phyloP scores from a whole-genome alignment of 2,797 vertebrate genomes.

The Neosalanx taihuensis region DNA sequence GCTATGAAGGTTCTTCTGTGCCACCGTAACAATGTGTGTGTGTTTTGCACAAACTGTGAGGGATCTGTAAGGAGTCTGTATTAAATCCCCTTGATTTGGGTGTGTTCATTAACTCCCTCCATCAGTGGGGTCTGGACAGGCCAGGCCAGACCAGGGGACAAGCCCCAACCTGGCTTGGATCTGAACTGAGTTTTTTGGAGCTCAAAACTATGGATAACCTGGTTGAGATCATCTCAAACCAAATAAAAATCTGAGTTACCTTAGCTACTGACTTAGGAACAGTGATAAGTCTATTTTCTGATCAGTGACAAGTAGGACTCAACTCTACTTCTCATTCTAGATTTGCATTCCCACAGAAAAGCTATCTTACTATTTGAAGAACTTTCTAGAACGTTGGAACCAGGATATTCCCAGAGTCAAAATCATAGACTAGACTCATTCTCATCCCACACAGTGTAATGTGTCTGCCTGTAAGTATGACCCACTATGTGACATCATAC shows the following conservation, averaged over 20 bases:
- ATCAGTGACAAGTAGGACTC: background rate
- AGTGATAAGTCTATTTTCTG: background rate
- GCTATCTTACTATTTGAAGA: slow-evolving; percentile 14
- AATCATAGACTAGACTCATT: slow-evolving; percentile 54
- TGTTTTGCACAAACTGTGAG: slow-evolving; percentile 7
- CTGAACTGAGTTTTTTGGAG: slow-evolving; percentile 33
- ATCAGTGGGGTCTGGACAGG: slow-evolving; percentile 25
- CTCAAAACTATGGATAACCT: slow-evolving; percentile 15
- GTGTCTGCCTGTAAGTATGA: slow-evolving; percentile 33
- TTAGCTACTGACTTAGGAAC: background rate
- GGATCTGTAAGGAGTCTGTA: slow-evolving; percentile 20
- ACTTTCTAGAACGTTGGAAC: background rate
- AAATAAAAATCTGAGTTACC: background rate
- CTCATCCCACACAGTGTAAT: slow-evolving; percentile 44
- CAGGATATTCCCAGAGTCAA: background rate
- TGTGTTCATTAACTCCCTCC: slow-evolving; percentile 40
- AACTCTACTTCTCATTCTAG: background rate
- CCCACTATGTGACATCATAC: slow-evolving; percentile 28
- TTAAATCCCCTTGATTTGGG: slow-evolving; percentile 39
- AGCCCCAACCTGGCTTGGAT: slow-evolving; percentile 7
- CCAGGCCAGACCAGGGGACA: slow-evolving; percentile 18
- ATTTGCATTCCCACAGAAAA: slow-evolving; percentile 16
- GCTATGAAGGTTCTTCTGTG: slow-evolving; percentile 13
- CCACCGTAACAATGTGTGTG: slow-evolving; percentile 10
- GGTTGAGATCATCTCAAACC: slow-evolving; percentile 30